Conservation (phyloP, 2,113 vertebrate genomes). For the Caretta caretta region DNA sequence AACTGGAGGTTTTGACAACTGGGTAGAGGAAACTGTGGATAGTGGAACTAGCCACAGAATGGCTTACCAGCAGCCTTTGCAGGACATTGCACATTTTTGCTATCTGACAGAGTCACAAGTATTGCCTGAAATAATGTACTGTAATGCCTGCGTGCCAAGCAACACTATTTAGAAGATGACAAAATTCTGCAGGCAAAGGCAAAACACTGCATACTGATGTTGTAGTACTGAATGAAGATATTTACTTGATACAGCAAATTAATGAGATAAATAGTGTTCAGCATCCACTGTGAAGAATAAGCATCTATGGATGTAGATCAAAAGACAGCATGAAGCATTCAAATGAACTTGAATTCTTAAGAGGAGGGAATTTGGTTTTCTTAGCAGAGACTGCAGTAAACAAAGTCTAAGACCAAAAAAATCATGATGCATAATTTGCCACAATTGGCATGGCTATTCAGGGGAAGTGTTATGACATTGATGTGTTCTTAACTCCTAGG, state of each 20-base stretch:
- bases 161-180: not conserved
- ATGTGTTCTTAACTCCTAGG: not conserved
- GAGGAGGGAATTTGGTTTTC: not conserved
- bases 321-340: not conserved
- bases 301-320: not conserved
- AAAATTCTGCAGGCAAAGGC: not conserved
- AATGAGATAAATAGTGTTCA: not conserved
- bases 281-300: not conserved
- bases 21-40: not conserved
- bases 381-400: not conserved
- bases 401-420: not conserved
- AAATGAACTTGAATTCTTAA: not conserved
- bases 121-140: not conserved
- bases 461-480: not conserved
- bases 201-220: accelerated
- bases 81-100: constrained; percentile 18
- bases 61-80: constrained; percentile 32
- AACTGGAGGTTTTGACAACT: not conserved
- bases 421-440: not conserved
- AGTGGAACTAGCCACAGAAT: not conserved
- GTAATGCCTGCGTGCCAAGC: not conserved
- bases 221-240: not conserved
- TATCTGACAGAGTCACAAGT: not conserved
- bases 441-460: not conserved
- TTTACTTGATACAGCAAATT: not conserved